These are phyloP conservation scores for Saguinus midas DNA, from an alignment of 2,113 vertebrate species.

Conservation along the genomic window DNA sequence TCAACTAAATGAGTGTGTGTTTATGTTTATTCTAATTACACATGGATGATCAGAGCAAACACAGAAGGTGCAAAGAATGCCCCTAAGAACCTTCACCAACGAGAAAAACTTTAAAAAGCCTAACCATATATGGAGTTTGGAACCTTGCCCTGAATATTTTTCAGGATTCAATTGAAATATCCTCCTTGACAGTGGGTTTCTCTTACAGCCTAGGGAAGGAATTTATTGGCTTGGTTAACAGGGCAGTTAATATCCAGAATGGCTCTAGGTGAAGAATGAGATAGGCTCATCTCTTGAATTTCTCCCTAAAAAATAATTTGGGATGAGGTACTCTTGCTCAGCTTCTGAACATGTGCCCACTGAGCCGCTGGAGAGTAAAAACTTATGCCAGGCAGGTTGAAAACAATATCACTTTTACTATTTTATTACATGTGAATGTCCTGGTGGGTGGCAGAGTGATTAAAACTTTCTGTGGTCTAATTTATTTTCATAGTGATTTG, in stretches of 20 bases:
- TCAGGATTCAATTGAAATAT: not conserved
- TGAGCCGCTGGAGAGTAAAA: not conserved
- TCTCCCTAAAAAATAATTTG: not conserved
- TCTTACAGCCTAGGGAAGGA: not conserved
- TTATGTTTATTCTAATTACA: not conserved
- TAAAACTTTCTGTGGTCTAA: slow-evolving; percentile 47
- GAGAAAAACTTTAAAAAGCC: not conserved
- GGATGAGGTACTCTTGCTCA: not conserved
- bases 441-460: slow-evolving; percentile 61
- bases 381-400: not conserved
- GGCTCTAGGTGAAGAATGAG: not conserved
- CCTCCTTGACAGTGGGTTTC: not conserved
- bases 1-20: not conserved
- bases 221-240: not conserved
- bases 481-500: slow-evolving; percentile 57
- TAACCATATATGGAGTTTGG: not conserved
- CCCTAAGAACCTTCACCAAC: not conserved
- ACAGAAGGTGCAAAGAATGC: not conserved
- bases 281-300: not conserved
- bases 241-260: not conserved
- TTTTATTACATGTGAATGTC: slow-evolving; percentile 58
- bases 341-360: not conserved
- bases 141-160: not conserved
- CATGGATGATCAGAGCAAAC: not conserved
- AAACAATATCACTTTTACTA: not conserved